These are phyloP conservation scores for Drosophila tani DNA, from an alignment of 1,140 invertebrate genomes.

Conservation along the genomic window DNA sequence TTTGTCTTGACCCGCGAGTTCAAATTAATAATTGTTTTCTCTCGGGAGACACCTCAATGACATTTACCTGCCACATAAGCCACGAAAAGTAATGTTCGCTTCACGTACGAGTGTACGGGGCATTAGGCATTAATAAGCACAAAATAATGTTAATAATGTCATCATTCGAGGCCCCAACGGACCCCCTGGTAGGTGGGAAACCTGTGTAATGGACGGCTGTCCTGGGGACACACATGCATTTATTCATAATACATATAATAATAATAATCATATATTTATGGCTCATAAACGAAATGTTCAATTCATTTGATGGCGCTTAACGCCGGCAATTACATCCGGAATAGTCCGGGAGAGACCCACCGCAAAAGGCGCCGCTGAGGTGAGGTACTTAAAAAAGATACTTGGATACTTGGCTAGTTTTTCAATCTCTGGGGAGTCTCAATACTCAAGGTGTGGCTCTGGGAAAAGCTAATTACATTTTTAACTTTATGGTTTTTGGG, in stretches of 20 bases:
- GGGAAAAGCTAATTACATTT: slow-evolving; percentile 1
- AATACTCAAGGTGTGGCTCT: not conserved
- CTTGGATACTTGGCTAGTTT: not conserved
- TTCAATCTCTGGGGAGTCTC: not conserved
- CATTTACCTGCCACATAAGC: slow-evolving; percentile 57
- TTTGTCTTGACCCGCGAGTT: slow-evolving; percentile 61
- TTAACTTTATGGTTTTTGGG: slow-evolving; percentile 1
- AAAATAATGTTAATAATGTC: slow-evolving; percentile 81
- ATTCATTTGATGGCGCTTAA: slow-evolving; percentile 55
- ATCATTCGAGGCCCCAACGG: slow-evolving; percentile 50
- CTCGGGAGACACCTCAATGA: slow-evolving; percentile 65
- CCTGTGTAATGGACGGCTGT: slow-evolving; percentile 22
- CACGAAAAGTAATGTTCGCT: slow-evolving; percentile 52
- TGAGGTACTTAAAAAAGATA: not conserved
- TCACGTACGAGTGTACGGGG: slow-evolving; percentile 25
- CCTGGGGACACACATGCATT: slow-evolving; percentile 48
- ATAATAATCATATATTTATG: slow-evolving; percentile 66
- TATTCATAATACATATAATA: slow-evolving; percentile 59
- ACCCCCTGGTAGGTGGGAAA: slow-evolving; percentile 57
- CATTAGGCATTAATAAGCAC: slow-evolving; percentile 75
- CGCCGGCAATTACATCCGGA: slow-evolving; percentile 52
- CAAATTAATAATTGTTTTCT: slow-evolving; percentile 71
- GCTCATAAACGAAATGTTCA: slow-evolving; percentile 62
- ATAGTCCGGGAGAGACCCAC: not conserved
- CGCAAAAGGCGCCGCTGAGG: slow-evolving; percentile 39